Conservation (phyloP, 2,888 invertebrate genomes). For the Sphaerophoria taeniata region DNA sequence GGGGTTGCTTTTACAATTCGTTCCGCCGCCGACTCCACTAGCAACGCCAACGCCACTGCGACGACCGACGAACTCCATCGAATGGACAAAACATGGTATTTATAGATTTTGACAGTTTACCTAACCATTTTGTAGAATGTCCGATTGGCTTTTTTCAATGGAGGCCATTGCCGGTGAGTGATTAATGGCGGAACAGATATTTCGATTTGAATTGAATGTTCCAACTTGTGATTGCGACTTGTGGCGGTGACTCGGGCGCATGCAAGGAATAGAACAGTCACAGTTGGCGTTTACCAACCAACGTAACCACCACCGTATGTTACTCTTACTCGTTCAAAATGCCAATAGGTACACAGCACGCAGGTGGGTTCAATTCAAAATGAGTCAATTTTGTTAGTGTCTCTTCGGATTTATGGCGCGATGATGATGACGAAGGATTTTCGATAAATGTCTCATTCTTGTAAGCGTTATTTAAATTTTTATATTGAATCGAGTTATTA, state of each 20-base stretch:
- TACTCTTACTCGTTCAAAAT: constrained; percentile 4
- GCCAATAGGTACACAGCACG: constrained; percentile 25
- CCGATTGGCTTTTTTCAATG: constrained; percentile 63
- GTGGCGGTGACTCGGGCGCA: background rate
- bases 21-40: background rate
- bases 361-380: constrained; percentile 68
- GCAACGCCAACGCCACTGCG: background rate
- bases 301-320: constrained; percentile 42
- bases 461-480: constrained; percentile 6
- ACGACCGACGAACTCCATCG: background rate
- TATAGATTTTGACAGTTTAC: constrained; percentile 74
- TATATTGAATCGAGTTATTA: constrained; percentile 13
- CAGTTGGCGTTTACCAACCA: constrained; percentile 3
- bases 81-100: constrained; percentile 57
- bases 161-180: constrained; percentile 66
- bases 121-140: constrained; percentile 74
- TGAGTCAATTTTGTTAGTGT: constrained; percentile 67
- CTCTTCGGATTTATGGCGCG: constrained; percentile 57
- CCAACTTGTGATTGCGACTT: too few species aligned
- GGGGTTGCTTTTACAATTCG: constrained; percentile 23
- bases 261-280: background rate
- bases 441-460: background rate
- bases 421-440: constrained; percentile 55
- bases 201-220: constrained; percentile 44
- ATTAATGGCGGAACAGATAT: constrained; percentile 73